A percentile compares a stretch with the other conserved stretches of the same genome.
These are phyloP conservation scores for Volucella bombylans DNA, from an alignment of 2,888 invertebrate genomes.

Conservation along the genomic window DNA sequence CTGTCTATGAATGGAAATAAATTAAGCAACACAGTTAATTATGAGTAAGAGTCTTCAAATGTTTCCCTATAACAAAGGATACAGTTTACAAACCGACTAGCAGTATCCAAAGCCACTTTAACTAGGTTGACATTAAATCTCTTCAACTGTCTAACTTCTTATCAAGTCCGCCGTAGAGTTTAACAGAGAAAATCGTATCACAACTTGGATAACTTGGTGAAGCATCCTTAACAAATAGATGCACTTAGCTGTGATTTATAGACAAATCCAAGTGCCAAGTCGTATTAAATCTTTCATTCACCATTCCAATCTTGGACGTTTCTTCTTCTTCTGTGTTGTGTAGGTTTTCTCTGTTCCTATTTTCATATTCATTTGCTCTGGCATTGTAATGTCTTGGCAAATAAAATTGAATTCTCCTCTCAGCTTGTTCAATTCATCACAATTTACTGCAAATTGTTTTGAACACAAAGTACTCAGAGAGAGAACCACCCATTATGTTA, in stretches of 20 bases:
- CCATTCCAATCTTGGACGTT: neutral
- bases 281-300: slow-evolving; percentile 22
- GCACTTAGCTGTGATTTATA: slow-evolving; percentile 41
- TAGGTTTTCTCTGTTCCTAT: neutral
- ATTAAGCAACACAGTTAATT: too few relatives aligned
- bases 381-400: slow-evolving; percentile 52
- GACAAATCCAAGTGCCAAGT: slow-evolving; percentile 30
- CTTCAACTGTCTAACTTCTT: too few relatives aligned
- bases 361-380: slow-evolving; percentile 46
- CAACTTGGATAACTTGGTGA: slow-evolving; percentile 1
- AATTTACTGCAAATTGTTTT: slow-evolving; percentile 70
- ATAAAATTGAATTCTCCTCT: slow-evolving; percentile 60
- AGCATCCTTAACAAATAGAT: slow-evolving; percentile 21
- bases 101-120: neutral
- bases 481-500: too few relatives aligned
- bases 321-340: neutral
- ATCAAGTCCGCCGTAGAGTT: neutral
- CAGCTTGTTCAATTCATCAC: slow-evolving; percentile 66
- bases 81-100: too few relatives aligned
- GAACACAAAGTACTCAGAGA: slow-evolving; percentile 16
- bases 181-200: neutral
- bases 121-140: too few relatives aligned
- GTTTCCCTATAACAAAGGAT: too few relatives aligned
- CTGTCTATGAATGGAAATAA: too few relatives aligned
- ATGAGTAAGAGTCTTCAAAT: too few relatives aligned